Evolutionary conservation across 2,113 vertebrate species (phyloP).

Genomic region (Eira barbara): DNA sequence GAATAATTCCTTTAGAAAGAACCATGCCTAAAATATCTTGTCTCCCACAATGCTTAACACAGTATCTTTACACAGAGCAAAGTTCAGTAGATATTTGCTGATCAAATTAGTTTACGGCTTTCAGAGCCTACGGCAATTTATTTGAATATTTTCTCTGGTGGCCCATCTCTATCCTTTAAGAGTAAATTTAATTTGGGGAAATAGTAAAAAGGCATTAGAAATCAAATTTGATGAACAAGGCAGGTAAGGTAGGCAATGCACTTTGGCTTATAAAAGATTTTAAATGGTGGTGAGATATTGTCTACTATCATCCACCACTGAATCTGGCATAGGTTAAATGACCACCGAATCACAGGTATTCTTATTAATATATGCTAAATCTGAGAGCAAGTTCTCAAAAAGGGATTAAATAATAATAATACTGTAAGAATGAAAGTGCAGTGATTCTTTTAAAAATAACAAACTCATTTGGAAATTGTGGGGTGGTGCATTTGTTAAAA

Average conservation of each 20-base stretch:
- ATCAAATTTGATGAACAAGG: background rate
- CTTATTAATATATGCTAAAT: background rate
- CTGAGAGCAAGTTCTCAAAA: background rate
- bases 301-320: background rate
- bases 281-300: background rate
- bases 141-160: background rate
- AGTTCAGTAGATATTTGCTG: background rate
- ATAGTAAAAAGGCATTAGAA: background rate
- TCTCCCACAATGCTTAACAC: background rate
- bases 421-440: background rate
- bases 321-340: background rate
- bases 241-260: background rate
- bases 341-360: background rate
- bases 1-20: constrained; percentile 26
- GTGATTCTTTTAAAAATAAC: background rate
- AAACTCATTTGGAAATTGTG: background rate
- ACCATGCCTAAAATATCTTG: background rate
- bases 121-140: background rate
- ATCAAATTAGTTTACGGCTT: background rate
- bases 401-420: background rate
- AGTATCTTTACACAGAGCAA: background rate
- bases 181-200: background rate
- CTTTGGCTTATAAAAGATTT: background rate
- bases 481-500: background rate
- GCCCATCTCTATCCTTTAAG: background rate